Evolutionary conservation across 1,140 invertebrate species (phyloP), one percentile per base, ranked within the genome.

Genomic region (Manduca sexta): DNA sequence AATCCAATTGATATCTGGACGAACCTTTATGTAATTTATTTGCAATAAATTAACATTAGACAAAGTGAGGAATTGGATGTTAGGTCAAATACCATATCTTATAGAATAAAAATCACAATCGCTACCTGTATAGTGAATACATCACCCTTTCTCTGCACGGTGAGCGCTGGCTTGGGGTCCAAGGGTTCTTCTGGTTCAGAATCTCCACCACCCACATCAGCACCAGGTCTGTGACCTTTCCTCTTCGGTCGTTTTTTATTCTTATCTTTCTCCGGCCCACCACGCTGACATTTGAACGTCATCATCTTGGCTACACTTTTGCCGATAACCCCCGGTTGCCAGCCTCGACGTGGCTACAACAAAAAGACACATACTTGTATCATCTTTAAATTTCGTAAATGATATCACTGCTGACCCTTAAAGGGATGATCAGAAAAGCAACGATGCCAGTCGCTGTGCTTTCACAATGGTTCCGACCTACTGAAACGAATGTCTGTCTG

Each of bases 101-200:
- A n/a, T n/a, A n/a, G n/a, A n/a, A n/a, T n/a, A n/a, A n/a, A n/a
- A n/a, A n/a, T n/a, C n/a, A n/a, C n/a, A n/a, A n/a, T 12, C 0
- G 5, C 53, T 54, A 89, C 86, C 46, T 87, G 88, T 37, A 90
- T 86, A 35, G 81, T 88, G 60, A 88, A 88, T 3, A 79, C 65
- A 16, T 88, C 88, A 33, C 88, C 86, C 57, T 88, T 87, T 49
- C 88, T 88, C 48, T 89, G 86, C 1, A 90, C 84, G 48, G 86
- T 86, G 2, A 90, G 56, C 0, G 88, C 83, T 4, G 88, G 87
- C 52, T 87, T 88, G 0, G 86, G 86, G 30, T 81, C 64, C 5
- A 86, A 45, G 8, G 78, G 65, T 34, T 85, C 79, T 0, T 87
- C 83, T 3, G 75, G 69, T 55, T 77, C 81, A n/a, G 72, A 79